Base-by-base conservation (phyloP, 2,888 invertebrate species). In the Autographa pulchrina region DNA sequence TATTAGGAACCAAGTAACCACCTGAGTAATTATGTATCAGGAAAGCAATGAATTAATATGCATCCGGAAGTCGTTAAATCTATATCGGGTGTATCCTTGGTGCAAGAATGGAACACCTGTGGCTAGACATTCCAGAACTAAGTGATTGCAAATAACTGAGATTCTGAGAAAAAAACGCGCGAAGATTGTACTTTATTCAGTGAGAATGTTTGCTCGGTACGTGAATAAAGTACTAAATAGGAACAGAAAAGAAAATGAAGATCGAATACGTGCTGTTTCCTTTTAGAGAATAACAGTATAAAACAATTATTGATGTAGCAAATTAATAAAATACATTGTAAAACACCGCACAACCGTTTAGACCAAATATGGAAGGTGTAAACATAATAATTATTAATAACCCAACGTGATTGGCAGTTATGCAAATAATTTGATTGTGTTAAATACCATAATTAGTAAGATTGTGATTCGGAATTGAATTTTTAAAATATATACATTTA, bases 1-100 rank as follows among this genome's bases (percentile, higher is more conserved):
- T 63, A 35, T 74, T 68, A 75, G 35, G 18, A 58, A 54, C 20
- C 31, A 59, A 25, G 65, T 59, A 54, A 32, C 2, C 52, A 25
- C 56, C 52, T 56, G 35, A 9, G 31, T 79, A 78, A 77, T 84
- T 75, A 78, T 70, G 14, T 73, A 68, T 56, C 74, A 79, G 81
- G 74, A 85, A 81, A 81, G 75, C 68, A 76, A 78, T 78, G n/a
- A 75, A 82, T 81, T 82, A 82, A 80, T 80, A 83, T 74, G 70
- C 75, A 64, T 69, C 77, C 81, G 85, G 85, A 83, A 85, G 72
- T 73, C 74, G 65, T 81, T 80, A 70, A 61, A 65, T 54, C 65
- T 65, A 25, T 69, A 64, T 66, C 74, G 62, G 62, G 79, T 71
- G 80, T 77, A 76, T 80, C 85, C 84, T 79, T 74, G 75, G 74